These are phyloP conservation scores for Timandra comae DNA, from an alignment of 2,888 invertebrate genomes.

Conservation along the genomic window DNA sequence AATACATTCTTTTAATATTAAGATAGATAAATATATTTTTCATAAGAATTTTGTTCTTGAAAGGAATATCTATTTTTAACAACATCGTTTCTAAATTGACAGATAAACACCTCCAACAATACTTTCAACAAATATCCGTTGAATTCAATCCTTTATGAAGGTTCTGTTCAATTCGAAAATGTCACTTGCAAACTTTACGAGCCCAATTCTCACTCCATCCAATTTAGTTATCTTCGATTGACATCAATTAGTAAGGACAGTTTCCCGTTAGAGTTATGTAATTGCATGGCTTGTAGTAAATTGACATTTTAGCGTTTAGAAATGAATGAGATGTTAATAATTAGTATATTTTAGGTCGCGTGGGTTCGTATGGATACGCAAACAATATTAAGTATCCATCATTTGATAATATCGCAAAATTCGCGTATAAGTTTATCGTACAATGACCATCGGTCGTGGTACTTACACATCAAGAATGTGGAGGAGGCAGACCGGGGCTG, in stretches of 20 bases:
- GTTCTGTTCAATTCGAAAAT: constrained; percentile 7
- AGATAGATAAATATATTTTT: too few relatives aligned
- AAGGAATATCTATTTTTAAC: too few relatives aligned
- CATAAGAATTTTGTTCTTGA: too few relatives aligned
- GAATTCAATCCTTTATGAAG: constrained; percentile 1
- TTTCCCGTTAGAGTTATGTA: constrained; percentile 24
- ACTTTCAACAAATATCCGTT: background rate
- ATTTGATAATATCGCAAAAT: constrained; percentile 93
- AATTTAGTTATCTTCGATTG: constrained; percentile 28
- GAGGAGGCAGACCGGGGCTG: constrained; percentile 92
- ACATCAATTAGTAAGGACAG: constrained; percentile 26
- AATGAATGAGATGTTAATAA: too few relatives aligned
- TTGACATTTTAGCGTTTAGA: background rate
- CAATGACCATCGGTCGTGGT: constrained; percentile 95
- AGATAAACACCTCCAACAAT: background rate
- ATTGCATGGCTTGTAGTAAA: constrained; percentile 12
- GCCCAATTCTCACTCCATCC: constrained; percentile 26
- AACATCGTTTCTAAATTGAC: too few relatives aligned
- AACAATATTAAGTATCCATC: constrained; percentile 93
- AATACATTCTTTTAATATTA: too few relatives aligned
- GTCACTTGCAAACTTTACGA: constrained; percentile 21
- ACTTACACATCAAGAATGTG: constrained; percentile 90
- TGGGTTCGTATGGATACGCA: constrained; percentile 96
- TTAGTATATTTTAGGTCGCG: constrained; percentile 81
- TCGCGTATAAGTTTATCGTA: constrained; percentile 89